Evolutionary conservation across 2,888 invertebrate species (phyloP).

Genomic region (Calephelis perditalis): DNA sequence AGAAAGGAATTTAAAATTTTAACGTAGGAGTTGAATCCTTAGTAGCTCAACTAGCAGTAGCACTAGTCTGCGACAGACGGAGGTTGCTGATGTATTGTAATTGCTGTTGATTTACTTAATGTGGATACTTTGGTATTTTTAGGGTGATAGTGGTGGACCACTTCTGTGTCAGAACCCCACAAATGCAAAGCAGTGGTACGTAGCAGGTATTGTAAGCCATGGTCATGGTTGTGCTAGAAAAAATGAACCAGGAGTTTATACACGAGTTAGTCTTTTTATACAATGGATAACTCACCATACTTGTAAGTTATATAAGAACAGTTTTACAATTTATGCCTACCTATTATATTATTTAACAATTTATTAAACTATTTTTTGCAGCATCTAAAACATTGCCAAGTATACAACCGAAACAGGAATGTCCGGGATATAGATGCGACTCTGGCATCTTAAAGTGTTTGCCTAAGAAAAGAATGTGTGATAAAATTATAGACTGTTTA

Average conservation of each 20-base stretch:
- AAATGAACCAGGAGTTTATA: conserved; percentile 89
- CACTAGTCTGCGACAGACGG: no score
- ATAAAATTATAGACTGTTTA: conserved; percentile 86
- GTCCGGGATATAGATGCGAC: conserved; percentile 86
- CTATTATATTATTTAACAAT: no score
- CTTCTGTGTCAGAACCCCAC: conserved; percentile 86
- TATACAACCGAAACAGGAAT: conserved; percentile 76
- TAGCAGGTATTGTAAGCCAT: conserved; percentile 91
- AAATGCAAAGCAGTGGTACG: conserved; percentile 84
- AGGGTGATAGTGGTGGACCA: conserved; percentile 92
- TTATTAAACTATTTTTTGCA: conserved; percentile 37
- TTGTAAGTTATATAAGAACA: conserved; percentile 59
- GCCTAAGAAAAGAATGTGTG: conserved; percentile 81
- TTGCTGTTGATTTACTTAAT: background rate
- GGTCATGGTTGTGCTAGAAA: conserved; percentile 91
- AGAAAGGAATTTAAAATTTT: no score
- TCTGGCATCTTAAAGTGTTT: conserved; percentile 83
- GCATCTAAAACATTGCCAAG: conserved; percentile 64
- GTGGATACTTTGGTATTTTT: conserved; percentile 26
- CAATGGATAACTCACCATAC: conserved; percentile 84
- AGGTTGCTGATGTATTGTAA: no score
- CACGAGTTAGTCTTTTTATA: conserved; percentile 85
- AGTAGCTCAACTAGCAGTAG: no score
- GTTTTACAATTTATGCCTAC: background rate
- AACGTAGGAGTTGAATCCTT: no score